Evolutionary conservation across 2,888 invertebrate species (phyloP).

Genomic region (Alitta virens): DNA sequence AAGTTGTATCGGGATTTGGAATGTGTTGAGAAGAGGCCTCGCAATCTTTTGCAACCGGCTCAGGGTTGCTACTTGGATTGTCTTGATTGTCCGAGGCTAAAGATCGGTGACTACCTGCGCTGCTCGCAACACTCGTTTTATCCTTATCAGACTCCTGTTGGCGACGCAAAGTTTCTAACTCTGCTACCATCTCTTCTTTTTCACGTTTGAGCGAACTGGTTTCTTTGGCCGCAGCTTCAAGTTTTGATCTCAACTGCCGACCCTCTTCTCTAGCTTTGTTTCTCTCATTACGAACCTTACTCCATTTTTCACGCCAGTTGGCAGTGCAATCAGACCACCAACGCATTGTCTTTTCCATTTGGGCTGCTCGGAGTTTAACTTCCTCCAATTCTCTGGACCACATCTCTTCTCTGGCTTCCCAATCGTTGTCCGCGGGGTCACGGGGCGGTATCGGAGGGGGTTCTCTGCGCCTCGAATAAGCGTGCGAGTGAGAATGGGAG

Average conservation of each 20-base stretch:
- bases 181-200: constrained; percentile 74
- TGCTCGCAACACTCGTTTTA: constrained; percentile 17
- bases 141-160: constrained; percentile 57
- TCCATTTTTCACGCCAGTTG: constrained; percentile 95
- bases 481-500: too few relatives aligned
- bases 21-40: constrained; percentile 26
- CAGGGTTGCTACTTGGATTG: constrained; percentile 10
- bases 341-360: constrained; percentile 99
- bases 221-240: constrained; percentile 64
- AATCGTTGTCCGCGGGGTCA: constrained; percentile 18
- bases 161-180: constrained; percentile 61
- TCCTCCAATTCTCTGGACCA: constrained; percentile 76
- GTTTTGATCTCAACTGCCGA: constrained; percentile 75
- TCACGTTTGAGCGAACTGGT: constrained; percentile 69
- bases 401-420: constrained; percentile 28
- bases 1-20: constrained; percentile 21
- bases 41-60: constrained; percentile 13
- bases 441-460: constrained; percentile 29
- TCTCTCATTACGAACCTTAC: constrained; percentile 76
- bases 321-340: constrained; percentile 99
- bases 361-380: constrained; percentile 87
- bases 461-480: constrained; percentile 20
- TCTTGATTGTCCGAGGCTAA: constrained; percentile 7
- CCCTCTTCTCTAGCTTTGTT: constrained; percentile 90
- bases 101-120: constrained; percentile 20